Base-by-base conservation (phyloP, 2,113 vertebrate species). In the Caloenas nicobarica region DNA sequence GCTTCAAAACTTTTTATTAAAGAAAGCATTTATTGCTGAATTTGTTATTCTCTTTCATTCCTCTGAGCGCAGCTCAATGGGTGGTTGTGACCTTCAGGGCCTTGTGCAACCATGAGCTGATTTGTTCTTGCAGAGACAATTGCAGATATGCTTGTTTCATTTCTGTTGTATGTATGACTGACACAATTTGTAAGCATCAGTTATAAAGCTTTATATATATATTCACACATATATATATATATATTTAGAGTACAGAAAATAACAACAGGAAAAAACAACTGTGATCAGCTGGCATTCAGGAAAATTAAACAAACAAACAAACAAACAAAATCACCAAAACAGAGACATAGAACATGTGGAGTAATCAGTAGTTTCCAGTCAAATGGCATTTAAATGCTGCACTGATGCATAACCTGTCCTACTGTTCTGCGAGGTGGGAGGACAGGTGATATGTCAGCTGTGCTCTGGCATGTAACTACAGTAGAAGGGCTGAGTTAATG, bases 401-500 rank as follows among this genome's bases (percentile, higher is more conserved):
- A 60, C 73, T 91, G 96, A 88, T 95, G 95, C 96, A 95, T 78
- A 94, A 93, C 85, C 89, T 96, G 96, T 87, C 87, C 96, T 86
- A 60, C 65, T 88, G 91, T 83, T 96, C 89, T 28, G 64, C 0
- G 34, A 96, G 93, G 92, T 89, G 89, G 91, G 89, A 95, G 89
- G 73, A 92, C 89, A 97, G 95, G 94, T 93, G 93, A 96, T 84
- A 64, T 86, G 92, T 97, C 93, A 96, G 91, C 92, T 94, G 84
- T 60, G 82, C 89, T 51, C 66, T 89, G 79, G 92, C 86, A 51
- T 93, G 92, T 91, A 94, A 89, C 93, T 95, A 90, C 95, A 95
- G 88, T 95, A 79, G 95, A 91, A 95, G 68, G 95, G 91, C 91
- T 94, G 92, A 92, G 92, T 87, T 97, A 95, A 95, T 95, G 96